phyloP scores from a whole-genome alignment of 2,113 vertebrate genomes.

The Passer montanus region DNA sequence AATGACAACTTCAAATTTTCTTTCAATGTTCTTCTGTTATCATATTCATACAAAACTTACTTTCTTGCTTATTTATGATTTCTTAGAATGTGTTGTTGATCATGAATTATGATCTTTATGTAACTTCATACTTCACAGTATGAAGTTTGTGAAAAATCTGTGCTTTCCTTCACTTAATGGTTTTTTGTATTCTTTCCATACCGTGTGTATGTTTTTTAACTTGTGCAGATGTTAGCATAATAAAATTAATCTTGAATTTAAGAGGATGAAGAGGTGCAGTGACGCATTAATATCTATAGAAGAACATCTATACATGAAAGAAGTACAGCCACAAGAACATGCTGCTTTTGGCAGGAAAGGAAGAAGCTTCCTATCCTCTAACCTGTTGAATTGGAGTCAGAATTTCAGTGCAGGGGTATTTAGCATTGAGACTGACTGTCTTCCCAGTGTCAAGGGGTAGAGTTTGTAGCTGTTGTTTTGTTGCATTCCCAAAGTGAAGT shows the following conservation, averaged over 20 bases:
- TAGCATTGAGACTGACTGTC: background rate
- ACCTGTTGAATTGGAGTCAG: background rate
- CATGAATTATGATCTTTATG: constrained; percentile 5
- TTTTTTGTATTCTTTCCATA: background rate
- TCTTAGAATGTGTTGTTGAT: background rate
- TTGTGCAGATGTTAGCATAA: background rate
- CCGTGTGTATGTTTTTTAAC: background rate
- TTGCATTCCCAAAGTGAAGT: constrained; percentile 33
- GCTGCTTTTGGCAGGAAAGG: background rate
- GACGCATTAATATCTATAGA: background rate
- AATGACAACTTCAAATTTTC: background rate
- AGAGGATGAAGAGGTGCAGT: background rate
- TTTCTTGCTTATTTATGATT: background rate
- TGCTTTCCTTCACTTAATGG: background rate
- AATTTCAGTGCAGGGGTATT: constrained; percentile 20
- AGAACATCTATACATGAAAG: background rate
- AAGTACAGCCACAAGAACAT: background rate
- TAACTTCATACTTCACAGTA: background rate
- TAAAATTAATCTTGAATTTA: background rate
- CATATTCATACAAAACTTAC: background rate
- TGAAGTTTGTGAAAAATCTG: background rate
- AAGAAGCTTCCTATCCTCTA: background rate
- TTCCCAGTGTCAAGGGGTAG: background rate
- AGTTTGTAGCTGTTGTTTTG: constrained; percentile 46
- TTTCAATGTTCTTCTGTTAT: background rate